These are phyloP conservation scores for Andrena camellia DNA, from an alignment of 2,888 invertebrate species.

Conservation along the genomic window DNA sequence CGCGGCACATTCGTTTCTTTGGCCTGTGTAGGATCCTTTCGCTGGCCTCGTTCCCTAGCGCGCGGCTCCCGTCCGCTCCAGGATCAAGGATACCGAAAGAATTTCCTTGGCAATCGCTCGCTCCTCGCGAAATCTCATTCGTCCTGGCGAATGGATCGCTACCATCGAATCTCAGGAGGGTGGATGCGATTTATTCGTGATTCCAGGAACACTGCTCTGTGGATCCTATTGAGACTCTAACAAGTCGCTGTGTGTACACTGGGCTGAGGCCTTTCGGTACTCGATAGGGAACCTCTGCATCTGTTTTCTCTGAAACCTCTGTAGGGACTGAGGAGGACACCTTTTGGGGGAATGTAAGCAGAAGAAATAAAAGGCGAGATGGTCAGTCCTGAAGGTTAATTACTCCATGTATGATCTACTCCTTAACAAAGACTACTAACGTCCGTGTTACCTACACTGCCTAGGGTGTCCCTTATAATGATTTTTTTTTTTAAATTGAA, in stretches of 20 bases:
- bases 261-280: too few relatives aligned
- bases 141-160: neutral
- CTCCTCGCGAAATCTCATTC: constrained; percentile 2
- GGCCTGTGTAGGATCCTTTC: constrained; percentile 45
- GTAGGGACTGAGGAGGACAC: neutral
- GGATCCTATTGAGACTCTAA: neutral
- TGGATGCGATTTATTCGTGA: neutral
- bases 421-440: neutral
- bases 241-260: neutral
- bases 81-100: constrained; percentile 66
- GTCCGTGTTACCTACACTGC: neutral
- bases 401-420: constrained; percentile 17
- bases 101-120: constrained; percentile 26
- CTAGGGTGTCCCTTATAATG: too few relatives aligned
- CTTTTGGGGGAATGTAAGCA: neutral
- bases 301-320: neutral
- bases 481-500: too few relatives aligned
- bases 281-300: neutral
- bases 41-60: constrained; percentile 52
- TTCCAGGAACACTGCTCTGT: too few relatives aligned
- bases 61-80: constrained; percentile 35
- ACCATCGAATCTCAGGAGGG: neutral
- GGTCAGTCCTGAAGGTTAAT: constrained; percentile 17
- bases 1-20: constrained; percentile 42
- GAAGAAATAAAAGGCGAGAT: neutral